These are phyloP conservation scores for Epinotia nisella DNA, from an alignment of 2,888 invertebrate species.

Conservation along the genomic window DNA sequence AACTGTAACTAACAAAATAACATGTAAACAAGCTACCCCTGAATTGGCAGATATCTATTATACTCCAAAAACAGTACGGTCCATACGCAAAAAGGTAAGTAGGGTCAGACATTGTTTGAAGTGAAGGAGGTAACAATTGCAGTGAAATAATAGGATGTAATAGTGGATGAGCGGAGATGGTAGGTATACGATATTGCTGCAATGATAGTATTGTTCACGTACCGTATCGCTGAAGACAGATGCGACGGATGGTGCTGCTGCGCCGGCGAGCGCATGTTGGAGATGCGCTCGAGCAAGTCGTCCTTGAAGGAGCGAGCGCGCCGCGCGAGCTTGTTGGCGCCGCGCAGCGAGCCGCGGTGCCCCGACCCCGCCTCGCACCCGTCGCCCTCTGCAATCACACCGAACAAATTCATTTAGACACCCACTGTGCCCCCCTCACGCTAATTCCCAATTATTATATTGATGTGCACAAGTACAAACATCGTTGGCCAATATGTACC, in stretches of 20 bases:
- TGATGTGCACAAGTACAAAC: conserved; percentile 7
- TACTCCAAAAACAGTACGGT: not conserved
- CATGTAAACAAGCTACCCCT: not conserved
- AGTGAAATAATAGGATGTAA: not conserved
- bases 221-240: conserved; percentile 79
- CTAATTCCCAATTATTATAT: conserved; percentile 26
- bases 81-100: not conserved
- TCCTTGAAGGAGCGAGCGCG: conserved; percentile 96
- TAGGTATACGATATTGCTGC: conserved; percentile 27
- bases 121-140: not conserved
- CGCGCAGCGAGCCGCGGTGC: conserved; percentile 90
- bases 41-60: not conserved
- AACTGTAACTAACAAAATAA: not conserved
- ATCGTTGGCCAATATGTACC: not conserved
- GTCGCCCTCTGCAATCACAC: conserved; percentile 73
- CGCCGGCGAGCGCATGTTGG: conserved; percentile 93
- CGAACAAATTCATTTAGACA: conserved; percentile 38
- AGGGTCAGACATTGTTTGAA: not conserved
- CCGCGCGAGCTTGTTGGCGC: conserved; percentile 92
- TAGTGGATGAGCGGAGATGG: conserved; percentile 1
- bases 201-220: conserved; percentile 42
- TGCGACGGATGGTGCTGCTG: conserved; percentile 82
- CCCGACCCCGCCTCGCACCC: conserved; percentile 86
- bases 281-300: conserved; percentile 95
- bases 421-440: conserved; percentile 20